A percentile compares a stretch with the other conserved stretches of the same genome.
Conservation (phyloP, 1,140 invertebrate species). For the Reticulitermes speratus region DNA sequence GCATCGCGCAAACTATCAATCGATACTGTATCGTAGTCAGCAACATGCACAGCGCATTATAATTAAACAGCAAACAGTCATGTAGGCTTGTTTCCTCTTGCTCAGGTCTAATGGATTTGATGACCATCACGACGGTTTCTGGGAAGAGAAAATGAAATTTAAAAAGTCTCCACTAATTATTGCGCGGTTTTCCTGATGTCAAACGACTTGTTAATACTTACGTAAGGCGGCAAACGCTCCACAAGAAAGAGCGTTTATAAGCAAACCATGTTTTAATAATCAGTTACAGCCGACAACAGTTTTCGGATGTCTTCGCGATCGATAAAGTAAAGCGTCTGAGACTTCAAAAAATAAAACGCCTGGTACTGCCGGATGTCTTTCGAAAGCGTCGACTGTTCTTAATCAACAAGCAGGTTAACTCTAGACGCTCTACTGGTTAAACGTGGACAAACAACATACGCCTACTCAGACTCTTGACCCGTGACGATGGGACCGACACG, state of each 20-base stretch:
- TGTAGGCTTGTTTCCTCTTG: neutral
- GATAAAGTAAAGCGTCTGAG: too few species aligned
- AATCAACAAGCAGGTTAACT: too few species aligned
- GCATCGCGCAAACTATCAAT: conserved; percentile 28
- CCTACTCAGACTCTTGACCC: too few species aligned
- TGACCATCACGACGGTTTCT: neutral
- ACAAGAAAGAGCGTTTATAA: neutral
- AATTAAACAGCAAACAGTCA: conserved; percentile 29
- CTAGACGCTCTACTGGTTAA: too few species aligned
- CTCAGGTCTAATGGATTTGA: neutral
- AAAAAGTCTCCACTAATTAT: neutral
- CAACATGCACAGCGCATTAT: conserved; percentile 28
- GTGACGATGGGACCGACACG: too few species aligned
- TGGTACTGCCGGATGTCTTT: too few species aligned
- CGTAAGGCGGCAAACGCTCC: neutral
- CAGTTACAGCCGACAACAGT: neutral
- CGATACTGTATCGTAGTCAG: conserved; percentile 22
- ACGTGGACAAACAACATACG: too few species aligned
- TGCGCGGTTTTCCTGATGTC: neutral
- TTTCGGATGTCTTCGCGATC: neutral
- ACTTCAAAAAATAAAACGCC: too few species aligned
- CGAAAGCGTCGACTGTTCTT: too few species aligned
- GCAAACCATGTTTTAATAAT: neutral
- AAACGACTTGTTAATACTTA: neutral
- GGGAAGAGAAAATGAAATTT: conserved; percentile 8